Percentiles rank a stretch among this genome's conserved stretches.
These are phyloP conservation scores for Ammospiza caudacuta DNA, from an alignment of 2,113 vertebrate species.

Conservation along the genomic window DNA sequence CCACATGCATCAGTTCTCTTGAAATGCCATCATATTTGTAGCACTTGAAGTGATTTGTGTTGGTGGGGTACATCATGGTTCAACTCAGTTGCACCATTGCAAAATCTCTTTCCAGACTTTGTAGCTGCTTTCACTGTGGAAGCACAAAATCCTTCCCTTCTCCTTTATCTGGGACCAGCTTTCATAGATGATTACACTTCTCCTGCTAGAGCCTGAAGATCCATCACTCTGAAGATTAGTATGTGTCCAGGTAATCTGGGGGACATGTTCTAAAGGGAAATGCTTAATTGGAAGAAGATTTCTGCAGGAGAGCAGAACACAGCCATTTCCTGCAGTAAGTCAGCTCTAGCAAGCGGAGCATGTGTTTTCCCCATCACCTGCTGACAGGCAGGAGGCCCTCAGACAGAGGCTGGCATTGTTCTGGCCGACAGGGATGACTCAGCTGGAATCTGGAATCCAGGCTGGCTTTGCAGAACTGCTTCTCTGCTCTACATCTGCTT, in stretches of 20 bases:
- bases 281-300: neutral
- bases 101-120: neutral
- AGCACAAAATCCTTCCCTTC: neutral
- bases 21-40: neutral
- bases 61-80: neutral
- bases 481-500: slow-evolving; percentile 7
- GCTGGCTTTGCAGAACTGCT: neutral
- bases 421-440: neutral
- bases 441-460: neutral
- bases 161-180: neutral
- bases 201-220: neutral
- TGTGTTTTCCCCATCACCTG: neutral
- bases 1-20: fast-evolving
- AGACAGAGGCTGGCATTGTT: neutral
- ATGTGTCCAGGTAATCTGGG: neutral
- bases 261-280: neutral
- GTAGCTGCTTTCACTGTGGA: neutral
- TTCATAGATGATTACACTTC: fast-evolving
- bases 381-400: neutral
- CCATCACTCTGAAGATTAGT: neutral
- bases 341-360: neutral
- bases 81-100: neutral
- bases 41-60: neutral
- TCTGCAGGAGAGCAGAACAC: neutral
- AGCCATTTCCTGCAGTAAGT: neutral